Evolutionary conservation across 1,140 invertebrate species (phyloP).

Genomic region (Solenopsis invicta): DNA sequence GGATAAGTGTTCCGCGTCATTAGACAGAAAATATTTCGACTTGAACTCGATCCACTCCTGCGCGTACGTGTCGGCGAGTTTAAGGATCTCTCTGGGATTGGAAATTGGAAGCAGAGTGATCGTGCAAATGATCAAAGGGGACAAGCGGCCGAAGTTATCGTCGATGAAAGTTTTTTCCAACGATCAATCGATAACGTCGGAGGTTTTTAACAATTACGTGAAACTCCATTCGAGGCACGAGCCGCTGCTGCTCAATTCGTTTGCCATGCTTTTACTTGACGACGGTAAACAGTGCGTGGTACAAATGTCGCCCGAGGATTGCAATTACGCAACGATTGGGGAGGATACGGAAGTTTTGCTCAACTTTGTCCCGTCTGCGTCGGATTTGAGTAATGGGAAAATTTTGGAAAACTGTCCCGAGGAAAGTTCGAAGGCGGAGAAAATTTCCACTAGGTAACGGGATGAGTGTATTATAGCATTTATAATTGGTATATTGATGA

Average conservation of each 20-base stretch:
- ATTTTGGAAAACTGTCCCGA: background rate
- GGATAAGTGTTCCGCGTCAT: conserved; percentile 9
- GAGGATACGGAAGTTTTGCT: conserved; percentile 87
- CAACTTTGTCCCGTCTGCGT: conserved; percentile 85
- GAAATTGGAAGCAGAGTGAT: conserved; percentile 83
- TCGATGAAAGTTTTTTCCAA: conserved; percentile 88
- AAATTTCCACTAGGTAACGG: conserved; percentile 67
- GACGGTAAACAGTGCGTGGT: conserved; percentile 84
- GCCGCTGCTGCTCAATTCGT: conserved; percentile 89
- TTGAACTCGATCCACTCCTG: conserved; percentile 57
- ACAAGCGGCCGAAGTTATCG: conserved; percentile 50
- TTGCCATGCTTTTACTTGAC: conserved; percentile 88
- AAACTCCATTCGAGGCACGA: conserved; percentile 86
- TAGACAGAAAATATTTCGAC: conserved; percentile 61
- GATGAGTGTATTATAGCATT: background rate
- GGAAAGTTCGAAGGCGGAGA: conserved; percentile 32
- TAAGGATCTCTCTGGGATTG: conserved; percentile 79
- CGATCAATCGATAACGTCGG: conserved; percentile 85
- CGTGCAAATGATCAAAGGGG: conserved; percentile 75
- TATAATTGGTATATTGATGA: no score
- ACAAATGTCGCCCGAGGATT: conserved; percentile 88
- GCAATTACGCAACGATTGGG: conserved; percentile 88
- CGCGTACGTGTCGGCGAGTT: conserved; percentile 76
- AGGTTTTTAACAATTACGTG: conserved; percentile 89
- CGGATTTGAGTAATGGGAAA: conserved; percentile 54